Conservation (phyloP, 1,140 invertebrate genomes). For the Samia ricini region DNA sequence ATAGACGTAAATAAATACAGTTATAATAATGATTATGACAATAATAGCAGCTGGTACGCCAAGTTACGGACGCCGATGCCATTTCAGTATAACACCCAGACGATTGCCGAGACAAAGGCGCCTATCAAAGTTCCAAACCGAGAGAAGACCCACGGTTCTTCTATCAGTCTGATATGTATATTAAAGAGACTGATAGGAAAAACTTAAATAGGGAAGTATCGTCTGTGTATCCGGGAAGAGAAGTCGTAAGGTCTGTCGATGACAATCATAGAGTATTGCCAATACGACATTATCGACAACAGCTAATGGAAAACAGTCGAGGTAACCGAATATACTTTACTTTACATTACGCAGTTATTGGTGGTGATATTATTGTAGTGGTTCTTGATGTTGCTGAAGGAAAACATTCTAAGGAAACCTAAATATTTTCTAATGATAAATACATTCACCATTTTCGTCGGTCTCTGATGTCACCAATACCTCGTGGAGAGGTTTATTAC, state of each 20-base stretch:
- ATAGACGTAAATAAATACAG: constrained; percentile 13
- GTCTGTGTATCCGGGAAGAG: constrained; percentile 47
- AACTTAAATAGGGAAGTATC: constrained; percentile 48
- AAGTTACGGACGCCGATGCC: constrained; percentile 32
- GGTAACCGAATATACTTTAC: neutral
- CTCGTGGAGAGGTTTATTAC: too few species aligned
- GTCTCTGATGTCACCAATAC: too few species aligned
- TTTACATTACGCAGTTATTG: neutral
- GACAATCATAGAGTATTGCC: neutral
- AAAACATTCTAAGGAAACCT: neutral
- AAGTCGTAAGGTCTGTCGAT: constrained; percentile 43
- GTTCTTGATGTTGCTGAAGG: neutral
- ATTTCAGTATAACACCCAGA: constrained; percentile 29
- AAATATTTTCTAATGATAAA: too few species aligned
- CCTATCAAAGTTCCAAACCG: constrained; percentile 45
- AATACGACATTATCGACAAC: neutral
- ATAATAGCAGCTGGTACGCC: constrained; percentile 49
- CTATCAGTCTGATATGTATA: constrained; percentile 63
- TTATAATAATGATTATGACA: constrained; percentile 55
- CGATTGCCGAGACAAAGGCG: constrained; percentile 26
- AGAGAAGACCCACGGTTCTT: constrained; percentile 63
- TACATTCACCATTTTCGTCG: too few species aligned
- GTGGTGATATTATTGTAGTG: too few species aligned
- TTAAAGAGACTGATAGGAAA: constrained; percentile 52
- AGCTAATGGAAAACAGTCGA: neutral